Evolutionary conservation across 1,140 invertebrate genomes (phyloP).

Genomic region (Melitaea cinxia): DNA sequence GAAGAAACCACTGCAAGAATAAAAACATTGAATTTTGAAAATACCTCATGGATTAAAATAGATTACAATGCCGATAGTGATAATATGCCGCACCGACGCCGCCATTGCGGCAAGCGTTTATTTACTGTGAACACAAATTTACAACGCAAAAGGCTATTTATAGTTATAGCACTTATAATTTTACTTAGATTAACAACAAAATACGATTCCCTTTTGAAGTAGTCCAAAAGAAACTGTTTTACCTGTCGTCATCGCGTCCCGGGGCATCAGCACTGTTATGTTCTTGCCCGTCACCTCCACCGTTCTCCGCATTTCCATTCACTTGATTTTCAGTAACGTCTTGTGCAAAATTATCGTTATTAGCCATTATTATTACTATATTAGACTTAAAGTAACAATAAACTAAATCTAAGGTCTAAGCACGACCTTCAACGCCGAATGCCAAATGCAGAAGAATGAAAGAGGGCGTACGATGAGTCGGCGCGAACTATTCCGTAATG

Average conservation of each 20-base stretch:
- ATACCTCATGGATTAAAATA: constrained; percentile 65
- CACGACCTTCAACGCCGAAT: constrained; percentile 78
- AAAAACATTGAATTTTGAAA: constrained; percentile 74
- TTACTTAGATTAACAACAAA: constrained; percentile 20
- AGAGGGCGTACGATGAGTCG: constrained; percentile 70
- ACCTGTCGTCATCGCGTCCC: constrained; percentile 89
- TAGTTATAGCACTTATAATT: constrained; percentile 18
- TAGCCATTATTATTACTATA: constrained; percentile 72
- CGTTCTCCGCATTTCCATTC: constrained; percentile 83
- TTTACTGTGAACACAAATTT: constrained; percentile 58
- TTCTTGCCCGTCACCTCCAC: constrained; percentile 84
- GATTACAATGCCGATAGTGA: constrained; percentile 67
- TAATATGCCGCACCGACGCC: constrained; percentile 73
- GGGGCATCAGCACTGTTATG: constrained; percentile 85
- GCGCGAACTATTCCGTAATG: constrained; percentile 66
- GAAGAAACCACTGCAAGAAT: constrained; percentile 65
- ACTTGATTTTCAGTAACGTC: constrained; percentile 84
- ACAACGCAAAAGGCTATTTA: constrained; percentile 39
- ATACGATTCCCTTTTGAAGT: constrained; percentile 4
- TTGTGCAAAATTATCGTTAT: constrained; percentile 87
- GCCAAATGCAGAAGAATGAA: constrained; percentile 78
- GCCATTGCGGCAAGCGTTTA: constrained; percentile 67
- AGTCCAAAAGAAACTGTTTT: constrained; percentile 54
- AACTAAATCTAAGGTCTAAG: constrained; percentile 77
- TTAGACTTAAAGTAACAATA: constrained; percentile 71